These are phyloP conservation scores for Bactericera cockerelli DNA, from an alignment of 1,140 invertebrate genomes.

Conservation along the genomic window DNA sequence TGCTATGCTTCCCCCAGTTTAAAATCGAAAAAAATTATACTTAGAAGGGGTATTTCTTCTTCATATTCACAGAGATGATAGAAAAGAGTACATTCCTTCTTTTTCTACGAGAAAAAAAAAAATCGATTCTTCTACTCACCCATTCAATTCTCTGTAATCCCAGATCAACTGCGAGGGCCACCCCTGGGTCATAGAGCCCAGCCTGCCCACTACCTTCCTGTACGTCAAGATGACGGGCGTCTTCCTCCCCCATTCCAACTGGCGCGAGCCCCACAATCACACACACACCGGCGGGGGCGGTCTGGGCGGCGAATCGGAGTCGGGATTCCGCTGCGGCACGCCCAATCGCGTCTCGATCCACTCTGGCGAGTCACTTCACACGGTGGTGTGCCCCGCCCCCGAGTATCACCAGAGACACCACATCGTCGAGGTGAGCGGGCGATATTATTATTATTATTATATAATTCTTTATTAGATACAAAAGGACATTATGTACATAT, in stretches of 20 bases:
- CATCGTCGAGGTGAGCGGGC: slow-evolving; percentile 32
- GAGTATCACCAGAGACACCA: slow-evolving; percentile 36
- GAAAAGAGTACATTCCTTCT: no score
- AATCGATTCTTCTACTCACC: no score
- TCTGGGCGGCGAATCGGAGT: no score
- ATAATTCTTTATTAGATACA: no score
- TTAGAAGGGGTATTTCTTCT: no score
- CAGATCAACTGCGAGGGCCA: slow-evolving; percentile 58
- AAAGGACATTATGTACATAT: no score
- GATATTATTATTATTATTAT: no score
- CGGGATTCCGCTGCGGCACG: slow-evolving; percentile 42
- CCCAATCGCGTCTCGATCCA: slow-evolving; percentile 55
- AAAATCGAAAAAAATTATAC: no score
- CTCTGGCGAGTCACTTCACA: slow-evolving; percentile 42
- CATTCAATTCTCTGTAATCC: slow-evolving; percentile 21
- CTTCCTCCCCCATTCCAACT: slow-evolving; percentile 31
- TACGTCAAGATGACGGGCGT: slow-evolving; percentile 51
- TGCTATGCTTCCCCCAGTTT: no score
- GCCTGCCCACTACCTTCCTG: slow-evolving; percentile 40
- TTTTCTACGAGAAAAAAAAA: no score
- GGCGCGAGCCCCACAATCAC: slow-evolving; percentile 14
- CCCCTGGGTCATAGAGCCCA: slow-evolving; percentile 64
- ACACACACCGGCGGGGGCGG: background rate
- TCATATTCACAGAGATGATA: no score
- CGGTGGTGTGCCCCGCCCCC: slow-evolving; percentile 52